phyloP scores from a whole-genome alignment of 37 sponge, comb jelly and placozoan genomes.

The Axinella damicornis region DNA sequence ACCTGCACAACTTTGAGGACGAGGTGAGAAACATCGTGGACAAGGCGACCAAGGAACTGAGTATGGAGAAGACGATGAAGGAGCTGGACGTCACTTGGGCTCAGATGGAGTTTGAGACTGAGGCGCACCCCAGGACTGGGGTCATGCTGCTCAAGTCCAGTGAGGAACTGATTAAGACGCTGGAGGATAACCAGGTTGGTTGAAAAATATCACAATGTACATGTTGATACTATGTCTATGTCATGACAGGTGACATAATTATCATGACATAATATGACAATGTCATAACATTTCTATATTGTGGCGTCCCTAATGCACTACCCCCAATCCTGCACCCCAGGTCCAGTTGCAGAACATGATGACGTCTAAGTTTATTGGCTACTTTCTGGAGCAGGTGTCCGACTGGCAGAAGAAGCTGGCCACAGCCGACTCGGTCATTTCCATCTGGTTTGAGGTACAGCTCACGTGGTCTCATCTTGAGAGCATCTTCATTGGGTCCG shows the following conservation, averaged over 20 bases:
- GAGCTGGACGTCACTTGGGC: conserved; percentile 97
- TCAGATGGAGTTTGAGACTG: conserved; percentile 97
- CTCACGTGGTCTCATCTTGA: conserved; percentile 99
- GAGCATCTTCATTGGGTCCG: conserved; percentile 99
- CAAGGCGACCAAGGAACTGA: conserved; percentile 96
- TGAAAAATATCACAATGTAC: too few species aligned
- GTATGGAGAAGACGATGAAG: conserved; percentile 97
- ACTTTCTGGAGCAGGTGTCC: conserved; percentile 94
- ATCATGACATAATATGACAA: too few species aligned
- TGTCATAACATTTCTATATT: too few species aligned
- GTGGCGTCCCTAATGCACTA: too few species aligned
- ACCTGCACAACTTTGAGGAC: conserved; percentile 98
- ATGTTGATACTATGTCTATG: too few species aligned
- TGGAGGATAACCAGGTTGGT: conserved; percentile 97
- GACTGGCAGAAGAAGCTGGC: conserved; percentile 98
- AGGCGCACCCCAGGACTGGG: conserved; percentile 85
- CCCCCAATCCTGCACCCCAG: conserved; percentile 3
- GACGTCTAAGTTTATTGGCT: conserved; percentile 96
- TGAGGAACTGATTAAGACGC: conserved; percentile 97
- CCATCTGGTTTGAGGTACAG: conserved; percentile 99
- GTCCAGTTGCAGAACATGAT: conserved; percentile 99
- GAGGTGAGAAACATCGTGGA: conserved; percentile 99
- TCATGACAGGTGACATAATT: too few species aligned
- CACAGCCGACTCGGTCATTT: conserved; percentile 96
- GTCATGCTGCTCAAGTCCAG: conserved; percentile 82